These are phyloP conservation scores for Zoroaster sp. DNA, from an alignment of 53 echinoderm and acorn worm genomes.

Conservation along the genomic window DNA sequence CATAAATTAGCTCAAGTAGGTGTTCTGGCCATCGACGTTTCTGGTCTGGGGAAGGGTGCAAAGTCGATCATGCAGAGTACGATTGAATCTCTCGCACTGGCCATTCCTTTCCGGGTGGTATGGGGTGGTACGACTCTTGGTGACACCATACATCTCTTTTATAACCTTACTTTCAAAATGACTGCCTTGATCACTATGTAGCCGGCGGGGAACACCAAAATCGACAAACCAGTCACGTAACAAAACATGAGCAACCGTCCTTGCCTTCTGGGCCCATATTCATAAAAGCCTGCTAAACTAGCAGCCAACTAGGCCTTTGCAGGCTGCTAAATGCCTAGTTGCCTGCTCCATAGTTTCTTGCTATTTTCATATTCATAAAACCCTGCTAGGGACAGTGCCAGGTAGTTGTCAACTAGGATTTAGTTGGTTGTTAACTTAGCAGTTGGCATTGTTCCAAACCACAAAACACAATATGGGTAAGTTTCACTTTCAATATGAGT, in stretches of 20 bases:
- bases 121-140: not conserved
- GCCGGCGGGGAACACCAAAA: slow-evolving; percentile 62
- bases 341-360: too few relatives aligned
- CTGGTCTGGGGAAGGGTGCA: not conserved
- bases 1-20: slow-evolving; percentile 21
- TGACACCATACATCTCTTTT: not conserved
- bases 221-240: slow-evolving; percentile 72
- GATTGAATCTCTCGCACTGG: slow-evolving; percentile 41
- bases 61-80: slow-evolving; percentile 35
- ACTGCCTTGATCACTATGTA: slow-evolving; percentile 78
- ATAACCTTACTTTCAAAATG: slow-evolving; percentile 75
- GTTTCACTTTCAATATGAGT: too few relatives aligned
- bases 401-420: too few relatives aligned
- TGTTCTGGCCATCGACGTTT: not conserved
- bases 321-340: too few relatives aligned
- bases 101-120: too few relatives aligned
- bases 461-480: too few relatives aligned
- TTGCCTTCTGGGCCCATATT: slow-evolving; percentile 68
- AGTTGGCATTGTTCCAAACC: too few relatives aligned
- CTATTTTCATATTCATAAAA: too few relatives aligned
- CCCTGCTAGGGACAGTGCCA: too few relatives aligned
- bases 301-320: too few relatives aligned
- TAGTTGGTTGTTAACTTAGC: too few relatives aligned
- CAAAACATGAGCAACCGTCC: slow-evolving; percentile 61
- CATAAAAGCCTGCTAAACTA: too few relatives aligned